phyloP scores from a whole-genome alignment of 1,140 invertebrate species.

The Ips typographus region DNA sequence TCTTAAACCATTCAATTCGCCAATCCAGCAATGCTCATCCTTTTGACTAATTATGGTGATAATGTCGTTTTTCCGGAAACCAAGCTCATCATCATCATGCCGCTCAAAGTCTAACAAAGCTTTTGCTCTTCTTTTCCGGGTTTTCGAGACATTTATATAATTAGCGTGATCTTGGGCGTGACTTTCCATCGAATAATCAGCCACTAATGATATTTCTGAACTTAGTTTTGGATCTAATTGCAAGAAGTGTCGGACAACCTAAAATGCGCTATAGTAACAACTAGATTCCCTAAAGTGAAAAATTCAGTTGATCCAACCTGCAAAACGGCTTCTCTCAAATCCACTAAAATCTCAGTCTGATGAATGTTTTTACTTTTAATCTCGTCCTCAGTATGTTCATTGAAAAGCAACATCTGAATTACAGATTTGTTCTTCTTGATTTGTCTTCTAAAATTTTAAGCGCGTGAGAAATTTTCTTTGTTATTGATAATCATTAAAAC shows the following conservation, averaged over 20 bases:
- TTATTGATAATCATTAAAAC: too few species aligned
- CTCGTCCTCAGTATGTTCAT: constrained; percentile 75
- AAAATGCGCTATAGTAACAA: constrained; percentile 49
- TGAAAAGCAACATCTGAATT: constrained; percentile 87
- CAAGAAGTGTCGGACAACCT: constrained; percentile 88
- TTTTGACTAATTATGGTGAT: constrained; percentile 97
- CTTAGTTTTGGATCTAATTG: constrained; percentile 73
- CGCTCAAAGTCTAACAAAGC: constrained; percentile 96
- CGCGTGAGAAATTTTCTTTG: background rate
- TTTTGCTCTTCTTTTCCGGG: constrained; percentile 87
- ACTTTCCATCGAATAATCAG: constrained; percentile 95
- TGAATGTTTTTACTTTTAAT: constrained; percentile 95
- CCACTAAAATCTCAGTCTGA: constrained; percentile 92
- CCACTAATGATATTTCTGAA: constrained; percentile 74
- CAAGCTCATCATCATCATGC: constrained; percentile 97
- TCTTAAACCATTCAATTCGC: constrained; percentile 94
- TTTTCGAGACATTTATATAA: constrained; percentile 88
- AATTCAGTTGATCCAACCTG: constrained; percentile 52
- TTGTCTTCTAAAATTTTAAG: constrained; percentile 66
- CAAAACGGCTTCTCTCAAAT: constrained; percentile 93
- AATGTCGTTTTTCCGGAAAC: constrained; percentile 97
- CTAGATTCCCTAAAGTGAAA: background rate
- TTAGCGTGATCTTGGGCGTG: constrained; percentile 92
- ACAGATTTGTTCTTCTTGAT: constrained; percentile 90
- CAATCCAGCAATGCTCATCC: constrained; percentile 99